These are phyloP conservation scores for Formica exsecta DNA, from an alignment of 1,140 invertebrate species.

Conservation along the genomic window DNA sequence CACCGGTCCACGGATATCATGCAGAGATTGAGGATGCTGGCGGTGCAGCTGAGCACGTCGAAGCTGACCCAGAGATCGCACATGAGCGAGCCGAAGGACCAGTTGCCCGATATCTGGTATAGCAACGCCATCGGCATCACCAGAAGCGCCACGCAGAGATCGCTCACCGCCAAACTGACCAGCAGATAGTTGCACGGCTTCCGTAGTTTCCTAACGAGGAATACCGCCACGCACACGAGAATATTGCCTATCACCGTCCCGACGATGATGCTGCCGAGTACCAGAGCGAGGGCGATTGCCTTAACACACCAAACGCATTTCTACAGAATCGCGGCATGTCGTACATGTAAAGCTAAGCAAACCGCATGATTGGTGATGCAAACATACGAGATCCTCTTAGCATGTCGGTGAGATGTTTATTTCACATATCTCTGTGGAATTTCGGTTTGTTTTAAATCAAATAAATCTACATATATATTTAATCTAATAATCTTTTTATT, in stretches of 20 bases:
- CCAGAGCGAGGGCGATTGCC: constrained; percentile 90
- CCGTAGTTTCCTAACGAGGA: constrained; percentile 94
- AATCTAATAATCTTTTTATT: too few species aligned
- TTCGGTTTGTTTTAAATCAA: not conserved
- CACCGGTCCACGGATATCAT: constrained; percentile 95
- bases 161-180: constrained; percentile 96
- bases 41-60: constrained; percentile 94
- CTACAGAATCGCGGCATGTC: not conserved
- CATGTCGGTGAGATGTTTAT: not conserved
- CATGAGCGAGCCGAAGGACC: constrained; percentile 93
- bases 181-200: constrained; percentile 95
- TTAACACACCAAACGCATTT: constrained; percentile 72
- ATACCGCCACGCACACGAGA: constrained; percentile 95
- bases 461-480: too few species aligned
- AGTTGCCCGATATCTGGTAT: constrained; percentile 93
- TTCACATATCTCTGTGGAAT: not conserved
- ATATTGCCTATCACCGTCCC: constrained; percentile 96
- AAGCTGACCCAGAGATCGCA: constrained; percentile 96
- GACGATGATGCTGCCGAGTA: constrained; percentile 92
- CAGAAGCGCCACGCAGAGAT: constrained; percentile 93
- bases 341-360: not conserved
- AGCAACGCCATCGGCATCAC: constrained; percentile 96
- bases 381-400: not conserved
- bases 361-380: not conserved
- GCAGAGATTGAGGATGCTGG: constrained; percentile 96